These are phyloP conservation scores for Esox niger DNA, from an alignment of 2,113 vertebrate species.

Conservation along the genomic window DNA sequence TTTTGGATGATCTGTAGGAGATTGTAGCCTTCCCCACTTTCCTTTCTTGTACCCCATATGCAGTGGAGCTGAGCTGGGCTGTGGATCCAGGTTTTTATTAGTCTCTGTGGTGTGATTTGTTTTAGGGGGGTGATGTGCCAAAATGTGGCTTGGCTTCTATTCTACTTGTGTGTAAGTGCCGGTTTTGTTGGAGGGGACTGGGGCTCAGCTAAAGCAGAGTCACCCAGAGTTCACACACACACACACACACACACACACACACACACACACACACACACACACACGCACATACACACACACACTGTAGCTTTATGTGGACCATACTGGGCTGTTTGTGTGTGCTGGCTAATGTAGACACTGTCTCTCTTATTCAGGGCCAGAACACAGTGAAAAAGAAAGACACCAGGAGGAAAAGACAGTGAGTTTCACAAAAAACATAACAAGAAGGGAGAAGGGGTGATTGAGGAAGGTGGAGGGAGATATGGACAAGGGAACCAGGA, in stretches of 20 bases:
- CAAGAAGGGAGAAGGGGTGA: not conserved
- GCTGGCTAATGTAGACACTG: constrained; percentile 27
- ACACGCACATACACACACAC: constrained; percentile 20
- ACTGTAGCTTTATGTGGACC: constrained; percentile 39
- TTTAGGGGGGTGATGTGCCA: constrained; percentile 66
- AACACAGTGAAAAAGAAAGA: constrained; percentile 28
- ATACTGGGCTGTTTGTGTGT: constrained; percentile 29
- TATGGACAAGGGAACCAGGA: not conserved
- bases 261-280: constrained; percentile 8
- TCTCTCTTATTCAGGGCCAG: constrained; percentile 40
- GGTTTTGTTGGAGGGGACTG: constrained; percentile 47
- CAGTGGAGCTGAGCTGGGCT: constrained; percentile 43
- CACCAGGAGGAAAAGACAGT: not conserved
- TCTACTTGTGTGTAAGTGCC: constrained; percentile 61
- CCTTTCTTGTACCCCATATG: constrained; percentile 56
- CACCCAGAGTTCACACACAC: constrained; percentile 48
- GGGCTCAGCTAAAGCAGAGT: constrained; percentile 56
- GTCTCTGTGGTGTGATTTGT: constrained; percentile 70
- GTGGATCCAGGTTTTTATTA: constrained; percentile 60
- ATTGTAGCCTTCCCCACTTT: constrained; percentile 40
- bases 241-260: constrained; percentile 2
- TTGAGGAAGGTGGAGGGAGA: not conserved
- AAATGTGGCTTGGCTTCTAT: constrained; percentile 63
- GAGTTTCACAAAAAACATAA: not conserved
- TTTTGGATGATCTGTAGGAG: constrained; percentile 10